Base-by-base conservation (phyloP, 2,113 vertebrate genomes). In the Corynorhinus townsendii region DNA sequence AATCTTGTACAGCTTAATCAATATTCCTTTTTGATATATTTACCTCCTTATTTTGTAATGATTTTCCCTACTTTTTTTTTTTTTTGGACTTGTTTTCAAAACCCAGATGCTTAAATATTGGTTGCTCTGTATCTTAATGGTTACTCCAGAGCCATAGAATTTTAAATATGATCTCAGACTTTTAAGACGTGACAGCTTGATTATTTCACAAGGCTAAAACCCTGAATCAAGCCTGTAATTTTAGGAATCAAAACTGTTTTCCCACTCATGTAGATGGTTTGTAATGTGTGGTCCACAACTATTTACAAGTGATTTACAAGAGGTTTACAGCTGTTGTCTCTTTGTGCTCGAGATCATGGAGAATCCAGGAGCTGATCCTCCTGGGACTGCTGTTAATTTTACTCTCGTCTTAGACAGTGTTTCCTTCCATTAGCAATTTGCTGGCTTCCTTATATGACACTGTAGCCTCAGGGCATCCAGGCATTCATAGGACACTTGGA, bases 121-220 rank as follows among this genome's bases (percentile, higher is more conserved):
- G 89, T 93, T 91, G 52, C 49, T 82, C 73, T 71, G 20, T 22
- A 33, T 77, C 40, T 95, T 95, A 94, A 96, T 89, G 40, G 86
- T 76, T 93, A 95, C 40, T 95, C 79, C 94, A 96, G 95, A 97
- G 59, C 69, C 77, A 91, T 89, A 84, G 96, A 94, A 94, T 94
- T 92, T 96, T 94, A 96, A 96, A 89, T 94, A 93, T 93, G 88
- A 95, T 93, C 80, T 95, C 66, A 85, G 79, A 81, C 84, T 89
- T 97, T 97, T 89, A 96, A 96, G 86, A 95, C 11, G 77, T 97
- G 94, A 97, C 95, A 95, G 93, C 90, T 85, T 97, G 96, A 95
- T 97, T 96, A 97, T 96, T 97, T 96, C 97, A 97, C 94, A 97
- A 95, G 96, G 80, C 94, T 77, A 59, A 75, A 97, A 83, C 66